Evolutionary conservation across 2,888 invertebrate genomes (phyloP).

Genomic region (Melangyna quadrimaculata): DNA sequence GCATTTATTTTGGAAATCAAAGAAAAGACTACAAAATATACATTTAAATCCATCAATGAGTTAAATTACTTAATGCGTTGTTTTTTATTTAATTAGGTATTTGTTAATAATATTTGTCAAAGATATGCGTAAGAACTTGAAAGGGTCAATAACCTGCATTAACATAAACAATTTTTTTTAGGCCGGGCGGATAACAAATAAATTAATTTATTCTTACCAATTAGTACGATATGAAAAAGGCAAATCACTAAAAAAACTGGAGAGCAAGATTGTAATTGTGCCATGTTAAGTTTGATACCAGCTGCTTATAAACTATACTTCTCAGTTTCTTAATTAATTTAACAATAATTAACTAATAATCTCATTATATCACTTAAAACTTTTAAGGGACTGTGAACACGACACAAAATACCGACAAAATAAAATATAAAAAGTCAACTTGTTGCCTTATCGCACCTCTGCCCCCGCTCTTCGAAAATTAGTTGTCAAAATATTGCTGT

Average conservation of each 20-base stretch:
- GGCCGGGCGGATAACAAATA: slow-evolving; percentile 1
- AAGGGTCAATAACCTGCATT: slow-evolving; percentile 16
- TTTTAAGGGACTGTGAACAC: background rate
- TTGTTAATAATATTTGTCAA: background rate
- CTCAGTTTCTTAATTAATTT: background rate
- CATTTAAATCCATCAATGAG: background rate
- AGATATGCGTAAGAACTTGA: background rate
- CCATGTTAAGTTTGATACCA: background rate
- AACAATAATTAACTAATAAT: slow-evolving; percentile 14
- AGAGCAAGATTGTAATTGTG: background rate
- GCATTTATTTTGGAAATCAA: background rate
- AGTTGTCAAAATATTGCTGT: no score
- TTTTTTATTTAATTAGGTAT: background rate
- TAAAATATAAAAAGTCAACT: background rate
- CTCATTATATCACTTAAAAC: background rate
- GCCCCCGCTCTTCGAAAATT: no score
- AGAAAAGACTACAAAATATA: background rate
- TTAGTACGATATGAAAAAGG: background rate
- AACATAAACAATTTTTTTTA: slow-evolving; percentile 14
- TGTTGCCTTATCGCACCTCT: background rate
- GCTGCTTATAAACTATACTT: background rate
- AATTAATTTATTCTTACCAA: slow-evolving; percentile 10
- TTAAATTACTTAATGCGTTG: background rate
- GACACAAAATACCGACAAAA: background rate
- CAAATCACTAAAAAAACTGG: background rate